Conservation (phyloP, 2,797 vertebrate species). For the Malurus splendens region DNA sequence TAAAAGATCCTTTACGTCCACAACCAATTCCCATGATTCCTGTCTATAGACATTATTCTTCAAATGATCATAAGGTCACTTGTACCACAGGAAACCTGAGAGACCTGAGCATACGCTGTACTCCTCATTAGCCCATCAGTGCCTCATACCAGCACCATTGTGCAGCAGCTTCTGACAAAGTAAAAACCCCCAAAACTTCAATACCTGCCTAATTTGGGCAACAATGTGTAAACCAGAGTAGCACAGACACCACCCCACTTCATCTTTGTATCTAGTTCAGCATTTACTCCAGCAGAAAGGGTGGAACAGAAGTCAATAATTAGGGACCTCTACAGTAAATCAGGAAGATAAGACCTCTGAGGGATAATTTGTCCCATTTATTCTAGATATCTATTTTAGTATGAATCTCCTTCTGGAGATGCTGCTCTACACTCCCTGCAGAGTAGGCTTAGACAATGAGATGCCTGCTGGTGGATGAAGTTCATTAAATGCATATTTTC, state of each 20-base stretch:
- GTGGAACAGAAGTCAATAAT: not conserved
- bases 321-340: not conserved
- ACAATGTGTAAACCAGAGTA: not conserved
- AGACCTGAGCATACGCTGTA: not conserved
- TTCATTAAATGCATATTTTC: not conserved
- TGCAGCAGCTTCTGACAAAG: not conserved
- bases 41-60: not conserved
- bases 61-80: not conserved
- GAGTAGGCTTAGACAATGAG: not conserved
- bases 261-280: not conserved
- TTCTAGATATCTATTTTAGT: slow-evolving; percentile 2
- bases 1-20: not conserved
- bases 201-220: not conserved
- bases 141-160: not conserved
- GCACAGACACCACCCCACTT: not conserved
- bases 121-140: not conserved
- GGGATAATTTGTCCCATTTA: slow-evolving; percentile 30
- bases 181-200: not conserved
- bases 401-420: not conserved
- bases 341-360: not conserved
- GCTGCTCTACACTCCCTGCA: not conserved
- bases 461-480: not conserved
- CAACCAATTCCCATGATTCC: not conserved
- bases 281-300: not conserved
- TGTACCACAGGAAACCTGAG: not conserved